Evolutionary conservation across 2,888 invertebrate genomes (phyloP), one percentile per base, ranked within the genome.

Genomic region (Drosophila melanosoma): DNA sequence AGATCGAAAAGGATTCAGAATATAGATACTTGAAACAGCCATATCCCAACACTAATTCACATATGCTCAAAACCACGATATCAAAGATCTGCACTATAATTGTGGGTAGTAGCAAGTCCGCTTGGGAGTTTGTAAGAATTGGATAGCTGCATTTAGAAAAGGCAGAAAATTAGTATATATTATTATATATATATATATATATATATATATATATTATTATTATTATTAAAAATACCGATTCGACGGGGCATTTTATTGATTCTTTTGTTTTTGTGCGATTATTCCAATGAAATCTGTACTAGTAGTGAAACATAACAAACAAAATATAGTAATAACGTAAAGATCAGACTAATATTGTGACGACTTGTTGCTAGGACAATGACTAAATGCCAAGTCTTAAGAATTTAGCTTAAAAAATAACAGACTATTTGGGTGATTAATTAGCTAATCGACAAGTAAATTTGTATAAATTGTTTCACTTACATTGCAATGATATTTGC

Each of bases 401-500:
- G 26, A 26, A 26, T 26, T 26, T 3, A 4, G 29, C 29, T 29
- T 36, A 17, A 40, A 5, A 5, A 20, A 20, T 20, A 3, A 6
- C 5, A 11, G 6, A 42, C 2, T 6, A 20, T 42, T 42, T 42
- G 11, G 3, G 42, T 10, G 3, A 17, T 3, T 20, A 2, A 42
- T 20, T 6, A 20, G 6, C 42, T 20, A 42, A 20, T 42, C 42
- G 42, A 42, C 20, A 42, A 20, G 20, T 6, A 45, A 12, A 12
- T 20, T 3, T 42, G 12, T 12, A 3, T 12, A 20, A 20, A 42
- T 12, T 45, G 45, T 54, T 17, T 40, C 11, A 88, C 92, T 89
- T 68, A 93, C 93, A 92, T 82, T 20, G 93, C 93, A 52, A 91
- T 81, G 8, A 92, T 80, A 52, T 91, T 89, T n/a, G 92, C 83